These are phyloP conservation scores for Aromia moschata DNA, from an alignment of 2,888 invertebrate species.

Conservation along the genomic window DNA sequence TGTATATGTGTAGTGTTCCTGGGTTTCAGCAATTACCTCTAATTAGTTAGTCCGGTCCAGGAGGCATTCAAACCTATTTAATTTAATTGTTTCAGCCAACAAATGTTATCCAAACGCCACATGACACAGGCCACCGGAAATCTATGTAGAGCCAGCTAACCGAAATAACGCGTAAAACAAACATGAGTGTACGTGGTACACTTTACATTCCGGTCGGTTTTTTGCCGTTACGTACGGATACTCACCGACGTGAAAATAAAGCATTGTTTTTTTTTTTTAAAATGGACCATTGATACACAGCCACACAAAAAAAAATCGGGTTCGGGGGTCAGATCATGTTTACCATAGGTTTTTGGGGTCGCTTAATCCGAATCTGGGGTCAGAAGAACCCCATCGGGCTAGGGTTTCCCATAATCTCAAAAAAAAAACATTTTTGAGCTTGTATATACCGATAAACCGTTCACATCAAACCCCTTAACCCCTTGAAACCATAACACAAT, in stretches of 20 bases:
- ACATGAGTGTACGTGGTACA: neutral
- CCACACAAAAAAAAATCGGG: no score
- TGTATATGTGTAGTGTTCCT: neutral
- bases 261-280: no score
- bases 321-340: no score
- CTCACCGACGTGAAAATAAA: neutral
- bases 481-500: no score
- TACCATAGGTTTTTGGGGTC: neutral
- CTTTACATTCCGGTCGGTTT: neutral
- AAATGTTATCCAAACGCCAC: slow-evolving; percentile 1
- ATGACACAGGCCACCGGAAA: neutral
- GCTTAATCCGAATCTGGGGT: no score
- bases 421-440: no score
- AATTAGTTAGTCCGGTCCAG: neutral
- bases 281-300: no score
- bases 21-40: neutral
- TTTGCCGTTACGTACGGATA: neutral
- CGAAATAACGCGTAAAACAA: neutral
- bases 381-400: no score
- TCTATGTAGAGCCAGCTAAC: slow-evolving; percentile 1
- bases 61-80: neutral
- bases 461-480: no score
- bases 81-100: slow-evolving; percentile 2
- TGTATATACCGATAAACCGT: no score
- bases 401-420: no score